Base-by-base conservation (phyloP, 2,113 vertebrate species). In the Perccottus glenii region DNA sequence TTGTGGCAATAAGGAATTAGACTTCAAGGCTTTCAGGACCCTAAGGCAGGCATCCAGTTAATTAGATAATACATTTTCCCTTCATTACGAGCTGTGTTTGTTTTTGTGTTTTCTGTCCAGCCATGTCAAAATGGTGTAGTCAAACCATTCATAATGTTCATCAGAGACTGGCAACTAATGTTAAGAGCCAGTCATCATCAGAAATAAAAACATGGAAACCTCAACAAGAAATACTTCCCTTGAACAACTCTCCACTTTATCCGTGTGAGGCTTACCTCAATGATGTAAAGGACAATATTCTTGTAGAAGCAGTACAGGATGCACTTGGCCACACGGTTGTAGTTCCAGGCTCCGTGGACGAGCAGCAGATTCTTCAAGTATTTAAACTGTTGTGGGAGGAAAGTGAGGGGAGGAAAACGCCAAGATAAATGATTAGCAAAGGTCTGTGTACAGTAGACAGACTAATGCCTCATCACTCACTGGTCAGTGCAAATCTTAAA, bases 231-330 rank as follows among this genome's bases (percentile, higher is more conserved):
- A 70, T 56, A 47, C 60, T 80, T 71, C 46, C 78, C 69, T 79
- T 50, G 48, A 55, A 55, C 33, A 12, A 55, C 33, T 27, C 19
- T 27, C 19, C 3, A 27, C 19, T 36, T 70, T 51, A 62, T 63
- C 14, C 62, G 64, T 11, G 10, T 55, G 52, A 55, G 32, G 59
- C 78, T 82, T 47, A 99, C 98, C 96, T 99, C 98, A 0, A 99
- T 99, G 73, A 99, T 99, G 82, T 99, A 99, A 57, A 99, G 95
- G 77, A 99, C 98, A 49, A 99, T 98, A 71, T 99, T 99, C 91
- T 99, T 99, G 93, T 99, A 99, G 93, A 99, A 99, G 84, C 97
- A 99, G 87, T 99, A 99, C 33, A 99, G 89, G 90, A 99, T 98
- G 85, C 98, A 99, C 89, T 99, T 99, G 86, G 97, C 93, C 68